Evolutionary conservation across 2,113 vertebrate species (phyloP), one percentile per base, ranked within the genome.

Genomic region (Chaetura pelagica): DNA sequence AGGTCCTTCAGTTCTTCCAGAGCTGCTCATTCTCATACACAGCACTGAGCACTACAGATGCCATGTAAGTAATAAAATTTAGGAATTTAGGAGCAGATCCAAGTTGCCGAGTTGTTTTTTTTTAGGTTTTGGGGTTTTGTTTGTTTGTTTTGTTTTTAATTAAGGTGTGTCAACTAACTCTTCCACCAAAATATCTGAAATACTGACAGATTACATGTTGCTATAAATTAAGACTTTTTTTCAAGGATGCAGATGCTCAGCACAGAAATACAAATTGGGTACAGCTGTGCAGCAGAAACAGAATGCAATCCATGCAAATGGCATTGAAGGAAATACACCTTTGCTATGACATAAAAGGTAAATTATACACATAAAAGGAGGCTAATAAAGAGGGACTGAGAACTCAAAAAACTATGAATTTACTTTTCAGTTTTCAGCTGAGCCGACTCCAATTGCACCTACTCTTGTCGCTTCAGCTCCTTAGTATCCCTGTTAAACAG

Each of bases 401-500:
- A 91, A 76, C 61, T 66, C 30, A 40, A 69, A 83, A 71, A 32
- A 80, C 9, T 32, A 55, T 10, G 19, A 32, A 64, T 73, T 89
- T 46, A 29, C 32, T 55, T 69, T 32, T 38, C 68, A 46, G 19
- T 73, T 97, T 76, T 69, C 51, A 77, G 51, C 32, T 87, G n/a
- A 81, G 67, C 54, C 35, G 51, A 49, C 42, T 82, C 54, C 57
- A 64, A 11, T 46, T 63, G 32, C 68, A 86, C 52, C 74, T 69
- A 46, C 11, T 61, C 62, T 83, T 55, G 52, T 84, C 79, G 67
- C 73, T 75, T 68, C 27, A 94, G 68, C 79, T 96, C 2, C 0
- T 94, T 89, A 94, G 79, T 7, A 55, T 59, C 59, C 66, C 61
- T 74, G 59, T 78, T 86, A 67, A 92, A 90, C 42, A 89, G 86